phyloP scores from a whole-genome alignment of 2,113 vertebrate genomes.

The Symphodus melops region DNA sequence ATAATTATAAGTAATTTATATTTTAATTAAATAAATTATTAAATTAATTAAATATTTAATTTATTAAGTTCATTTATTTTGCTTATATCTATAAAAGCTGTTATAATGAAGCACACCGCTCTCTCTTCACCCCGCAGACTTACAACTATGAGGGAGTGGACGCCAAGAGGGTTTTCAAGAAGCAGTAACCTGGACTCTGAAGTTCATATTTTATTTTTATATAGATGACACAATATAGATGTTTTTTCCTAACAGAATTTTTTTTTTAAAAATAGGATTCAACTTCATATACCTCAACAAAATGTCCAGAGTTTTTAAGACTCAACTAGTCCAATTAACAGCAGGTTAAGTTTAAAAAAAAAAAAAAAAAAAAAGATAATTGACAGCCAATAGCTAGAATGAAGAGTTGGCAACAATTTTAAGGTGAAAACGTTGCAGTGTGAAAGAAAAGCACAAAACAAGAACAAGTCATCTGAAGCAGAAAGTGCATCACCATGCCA shows the following conservation, averaged over 20 bases:
- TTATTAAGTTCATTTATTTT: background rate
- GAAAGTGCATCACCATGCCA: background rate
- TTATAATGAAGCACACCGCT: background rate
- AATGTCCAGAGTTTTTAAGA: background rate
- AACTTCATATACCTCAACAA: conserved; percentile 32
- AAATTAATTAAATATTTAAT: no score
- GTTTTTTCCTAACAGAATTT: conserved; percentile 13
- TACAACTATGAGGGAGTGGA: conserved; percentile 91
- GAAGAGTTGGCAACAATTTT: no score
- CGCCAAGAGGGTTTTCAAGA: conserved; percentile 93
- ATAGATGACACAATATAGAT: conserved; percentile 17
- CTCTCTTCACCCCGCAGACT: conserved; percentile 74
- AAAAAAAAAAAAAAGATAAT: no score
- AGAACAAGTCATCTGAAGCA: background rate
- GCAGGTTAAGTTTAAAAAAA: no score
- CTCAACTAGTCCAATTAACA: no score
- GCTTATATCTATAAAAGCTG: background rate
- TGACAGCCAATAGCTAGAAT: no score
- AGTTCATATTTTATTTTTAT: conserved; percentile 48
- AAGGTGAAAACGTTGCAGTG: no score
- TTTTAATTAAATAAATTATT: no score
- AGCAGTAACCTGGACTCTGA: conserved; percentile 71
- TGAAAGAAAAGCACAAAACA: background rate
- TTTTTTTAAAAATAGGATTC: conserved; percentile 9
- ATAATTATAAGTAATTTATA: no score